Evolutionary conservation across 2,113 vertebrate species (phyloP).

Genomic region (Catharus fuscescens): DNA sequence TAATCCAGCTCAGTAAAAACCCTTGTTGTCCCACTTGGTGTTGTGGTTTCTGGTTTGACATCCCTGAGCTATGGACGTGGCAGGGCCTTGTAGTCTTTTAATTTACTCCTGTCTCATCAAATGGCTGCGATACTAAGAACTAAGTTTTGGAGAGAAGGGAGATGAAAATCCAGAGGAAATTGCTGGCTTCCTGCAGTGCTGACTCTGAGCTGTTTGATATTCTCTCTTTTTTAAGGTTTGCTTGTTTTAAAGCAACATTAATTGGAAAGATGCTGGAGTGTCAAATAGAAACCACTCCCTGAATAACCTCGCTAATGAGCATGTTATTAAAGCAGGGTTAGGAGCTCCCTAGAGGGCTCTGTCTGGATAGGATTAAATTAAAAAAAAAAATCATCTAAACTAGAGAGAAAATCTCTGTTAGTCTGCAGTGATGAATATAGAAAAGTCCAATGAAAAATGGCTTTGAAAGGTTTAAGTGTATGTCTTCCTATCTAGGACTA

Average conservation of each 20-base stretch:
- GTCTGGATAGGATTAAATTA: conserved; percentile 69
- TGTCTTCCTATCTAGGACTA: conserved; percentile 7
- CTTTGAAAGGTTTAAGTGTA: conserved; percentile 63
- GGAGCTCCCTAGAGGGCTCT: conserved; percentile 59
- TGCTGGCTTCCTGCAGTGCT: conserved; percentile 27
- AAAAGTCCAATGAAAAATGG: conserved; percentile 68
- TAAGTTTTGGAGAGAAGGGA: conserved; percentile 22
- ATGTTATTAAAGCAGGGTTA: conserved; percentile 71
- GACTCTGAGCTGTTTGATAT: conserved; percentile 49
- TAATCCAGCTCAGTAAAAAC: background rate
- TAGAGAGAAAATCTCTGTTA: conserved; percentile 38
- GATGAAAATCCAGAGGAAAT: conserved; percentile 55
- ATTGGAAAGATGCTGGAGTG: conserved; percentile 67
- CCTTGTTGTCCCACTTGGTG: background rate
- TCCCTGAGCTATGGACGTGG: background rate
- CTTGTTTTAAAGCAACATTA: conserved; percentile 70
- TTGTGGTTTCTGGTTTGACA: background rate
- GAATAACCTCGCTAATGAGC: conserved; percentile 67
- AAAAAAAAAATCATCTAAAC: conserved; percentile 55
- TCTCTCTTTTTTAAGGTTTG: conserved; percentile 56
- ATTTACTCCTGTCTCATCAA: conserved; percentile 23
- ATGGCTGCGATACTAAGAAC: background rate
- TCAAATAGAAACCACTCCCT: conserved; percentile 65
- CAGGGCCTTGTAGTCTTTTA: background rate
- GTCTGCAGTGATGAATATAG: conserved; percentile 58